Percentiles rank a stretch among this genome's conserved stretches.
Conservation (phyloP, 2,888 invertebrate species). For the Elegia similella region DNA sequence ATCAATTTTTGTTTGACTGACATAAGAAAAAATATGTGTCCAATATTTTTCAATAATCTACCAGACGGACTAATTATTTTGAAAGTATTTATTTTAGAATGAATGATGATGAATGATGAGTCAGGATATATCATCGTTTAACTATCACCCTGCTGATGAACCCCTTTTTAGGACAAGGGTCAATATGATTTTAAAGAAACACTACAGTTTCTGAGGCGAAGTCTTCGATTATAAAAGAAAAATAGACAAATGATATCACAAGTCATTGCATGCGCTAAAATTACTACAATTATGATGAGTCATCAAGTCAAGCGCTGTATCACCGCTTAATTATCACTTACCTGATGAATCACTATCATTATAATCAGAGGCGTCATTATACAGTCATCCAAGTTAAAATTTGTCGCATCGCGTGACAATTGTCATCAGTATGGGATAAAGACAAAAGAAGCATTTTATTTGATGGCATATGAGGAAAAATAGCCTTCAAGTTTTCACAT, state of each 20-base stretch:
- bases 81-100: too few species aligned
- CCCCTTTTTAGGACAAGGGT: too few species aligned
- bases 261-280: neutral
- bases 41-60: too few species aligned
- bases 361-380: neutral
- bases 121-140: too few species aligned
- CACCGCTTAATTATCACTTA: conserved; percentile 2
- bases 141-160: too few species aligned
- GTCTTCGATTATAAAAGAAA: too few species aligned
- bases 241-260: neutral
- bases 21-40: too few species aligned
- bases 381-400: neutral
- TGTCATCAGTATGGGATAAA: neutral
- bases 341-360: conserved; percentile 1
- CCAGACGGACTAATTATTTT: too few species aligned
- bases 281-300: conserved; percentile 4
- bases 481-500: neutral
- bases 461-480: neutral
- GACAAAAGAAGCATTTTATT: neutral
- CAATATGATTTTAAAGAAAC: too few species aligned
- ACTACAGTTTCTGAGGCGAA: too few species aligned
- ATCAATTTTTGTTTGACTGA: too few species aligned
- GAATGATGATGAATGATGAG: too few species aligned
- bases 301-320: neutral
- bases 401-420: conserved; percentile 2